phyloP scores from a whole-genome alignment of 2,113 vertebrate species.

The Tympanuchus pallidicinctus region DNA sequence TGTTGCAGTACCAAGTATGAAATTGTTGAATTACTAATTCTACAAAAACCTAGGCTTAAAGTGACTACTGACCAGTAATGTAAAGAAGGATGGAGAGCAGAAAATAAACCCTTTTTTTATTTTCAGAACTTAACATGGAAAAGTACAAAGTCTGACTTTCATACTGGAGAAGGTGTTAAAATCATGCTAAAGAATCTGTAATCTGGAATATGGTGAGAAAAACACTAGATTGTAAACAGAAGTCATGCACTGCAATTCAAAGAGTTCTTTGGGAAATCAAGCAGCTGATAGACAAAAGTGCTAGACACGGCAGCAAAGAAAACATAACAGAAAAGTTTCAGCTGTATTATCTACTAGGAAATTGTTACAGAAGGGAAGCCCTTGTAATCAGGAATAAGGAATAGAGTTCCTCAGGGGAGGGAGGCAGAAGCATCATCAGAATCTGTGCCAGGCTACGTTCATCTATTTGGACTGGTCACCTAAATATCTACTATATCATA shows the following conservation, averaged over 20 bases:
- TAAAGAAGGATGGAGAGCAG: background rate
- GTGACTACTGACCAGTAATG: background rate
- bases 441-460: background rate
- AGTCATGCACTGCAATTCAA: rapidly evolving
- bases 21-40: background rate
- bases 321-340: background rate
- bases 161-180: background rate
- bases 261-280: background rate
- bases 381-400: background rate
- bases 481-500: background rate
- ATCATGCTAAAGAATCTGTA: background rate
- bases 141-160: background rate
- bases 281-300: background rate
- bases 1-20: background rate
- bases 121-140: background rate
- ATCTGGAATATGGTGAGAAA: background rate
- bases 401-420: background rate
- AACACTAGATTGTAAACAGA: background rate
- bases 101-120: background rate
- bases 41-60: background rate
- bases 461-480: background rate
- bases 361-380: background rate
- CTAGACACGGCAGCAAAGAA: background rate
- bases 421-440: background rate
- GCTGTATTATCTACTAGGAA: background rate